Evolutionary conservation across 2,113 vertebrate genomes (phyloP), one percentile per base, ranked within the genome.

Genomic region (Brachyhypopomus gauderio): DNA sequence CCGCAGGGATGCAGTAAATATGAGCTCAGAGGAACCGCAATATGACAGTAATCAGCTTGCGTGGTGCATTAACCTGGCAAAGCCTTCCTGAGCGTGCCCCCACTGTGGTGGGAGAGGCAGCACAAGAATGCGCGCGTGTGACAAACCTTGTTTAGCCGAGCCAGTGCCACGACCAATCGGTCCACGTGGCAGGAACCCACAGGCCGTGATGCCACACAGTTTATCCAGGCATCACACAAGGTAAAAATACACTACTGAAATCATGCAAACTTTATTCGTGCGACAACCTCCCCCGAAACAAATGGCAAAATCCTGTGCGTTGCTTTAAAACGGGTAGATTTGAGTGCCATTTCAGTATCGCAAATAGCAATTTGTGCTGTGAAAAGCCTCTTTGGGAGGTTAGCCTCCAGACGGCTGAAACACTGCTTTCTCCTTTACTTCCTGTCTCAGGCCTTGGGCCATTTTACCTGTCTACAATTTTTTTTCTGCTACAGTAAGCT

Each of bases 401-500:
- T 75, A 75, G 58, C n/a, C 41, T 23, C 60, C 64, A 41, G 78
- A 67, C 25, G 79, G 76, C 67, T 77, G 75, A 85, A 77, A 73
- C 88, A 88, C 87, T 87, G 71, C 74, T 72, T 85, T 85, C 82
- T 90, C 88, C 86, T 92, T 91, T 92, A 92, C 80, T 91, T 86
- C 88, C 92, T 89, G 89, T 92, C 89, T 85, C 86, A 89, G 82
- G 89, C 93, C 92, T 88, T 73, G 22, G 91, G 93, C 86, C 59
- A 81, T 89, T 87, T 88, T 89, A 87, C 79, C 86, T 88, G 80
- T 85, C 88, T 88, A 88, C 83, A 80, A 86, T 89, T 88, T 85
- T 64, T 67, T 89, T 91, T 89, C 88, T 90, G 87, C 88, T 85
- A 85, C 90, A 88, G 89, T 85, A 90, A 91, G 91, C 94, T 93